Conservation (phyloP, 2,888 invertebrate genomes). For the Pristionchus mayeri region DNA sequence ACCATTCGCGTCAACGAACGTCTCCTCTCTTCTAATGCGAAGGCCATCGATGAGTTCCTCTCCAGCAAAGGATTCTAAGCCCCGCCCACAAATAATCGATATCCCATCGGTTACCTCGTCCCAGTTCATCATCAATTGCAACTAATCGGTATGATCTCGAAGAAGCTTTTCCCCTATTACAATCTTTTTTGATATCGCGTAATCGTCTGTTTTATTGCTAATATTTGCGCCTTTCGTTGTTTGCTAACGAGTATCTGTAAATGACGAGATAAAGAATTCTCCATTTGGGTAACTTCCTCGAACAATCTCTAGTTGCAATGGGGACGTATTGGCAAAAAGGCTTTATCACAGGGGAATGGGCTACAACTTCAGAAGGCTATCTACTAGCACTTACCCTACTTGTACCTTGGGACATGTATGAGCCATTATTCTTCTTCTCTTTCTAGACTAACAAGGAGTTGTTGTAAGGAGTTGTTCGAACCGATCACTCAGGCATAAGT, state of each 20-base stretch:
- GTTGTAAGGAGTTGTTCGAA: no score
- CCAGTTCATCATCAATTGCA: neutral
- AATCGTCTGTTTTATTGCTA: neutral
- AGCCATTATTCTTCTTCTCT: no score
- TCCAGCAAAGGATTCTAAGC: slow-evolving; percentile 20
- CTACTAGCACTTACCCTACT: no score
- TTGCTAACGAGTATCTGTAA: slow-evolving; percentile 41
- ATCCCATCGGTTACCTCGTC: neutral
- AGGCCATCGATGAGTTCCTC: slow-evolving; percentile 57
- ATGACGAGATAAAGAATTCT: slow-evolving; percentile 13
- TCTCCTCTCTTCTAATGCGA: slow-evolving; percentile 57
- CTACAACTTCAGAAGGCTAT: no score
- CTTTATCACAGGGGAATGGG: no score
- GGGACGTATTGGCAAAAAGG: no score
- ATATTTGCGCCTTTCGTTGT: neutral
- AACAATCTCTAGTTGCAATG: no score
- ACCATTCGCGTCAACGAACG: slow-evolving; percentile 59
- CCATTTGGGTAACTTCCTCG: no score
- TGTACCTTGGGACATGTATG: no score
- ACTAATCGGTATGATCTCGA: slow-evolving; percentile 11
- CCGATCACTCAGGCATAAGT: no score
- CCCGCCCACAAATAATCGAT: slow-evolving; percentile 2
- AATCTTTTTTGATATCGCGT: slow-evolving; percentile 9
- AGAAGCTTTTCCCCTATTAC: neutral
- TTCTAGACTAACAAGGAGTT: no score